A percentile compares a stretch with the other conserved stretches of the same genome.
Evolutionary conservation across 2,888 invertebrate genomes (phyloP).

Genomic region (Drosophila colorata): DNA sequence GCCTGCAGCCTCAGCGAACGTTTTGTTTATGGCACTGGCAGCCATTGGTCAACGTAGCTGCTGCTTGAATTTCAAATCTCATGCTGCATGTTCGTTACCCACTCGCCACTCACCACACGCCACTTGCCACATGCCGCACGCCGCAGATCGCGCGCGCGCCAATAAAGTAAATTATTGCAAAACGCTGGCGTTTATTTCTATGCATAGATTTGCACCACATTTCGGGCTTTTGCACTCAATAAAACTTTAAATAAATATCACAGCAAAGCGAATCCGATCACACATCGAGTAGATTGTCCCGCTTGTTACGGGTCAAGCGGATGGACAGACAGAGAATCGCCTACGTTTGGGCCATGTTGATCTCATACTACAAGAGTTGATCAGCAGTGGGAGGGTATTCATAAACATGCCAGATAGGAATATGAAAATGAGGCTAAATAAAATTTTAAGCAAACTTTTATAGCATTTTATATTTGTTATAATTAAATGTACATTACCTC

Average conservation of each 20-base stretch:
- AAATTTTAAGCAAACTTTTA: neutral
- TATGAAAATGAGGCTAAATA: neutral
- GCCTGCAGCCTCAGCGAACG: constrained; percentile 53
- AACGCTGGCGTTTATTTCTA: constrained; percentile 57
- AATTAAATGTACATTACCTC: too few species aligned
- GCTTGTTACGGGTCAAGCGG: constrained; percentile 21
- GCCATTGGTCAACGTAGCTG: constrained; percentile 71
- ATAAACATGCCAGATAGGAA: neutral
- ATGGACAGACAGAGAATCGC: constrained; percentile 3
- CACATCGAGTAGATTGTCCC: constrained; percentile 23
- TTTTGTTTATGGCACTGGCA: constrained; percentile 78
- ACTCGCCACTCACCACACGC: constrained; percentile 35
- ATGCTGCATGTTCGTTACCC: constrained; percentile 56
- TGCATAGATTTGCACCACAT: constrained; percentile 75
- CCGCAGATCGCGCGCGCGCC: constrained; percentile 2
- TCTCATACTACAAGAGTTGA: neutral
- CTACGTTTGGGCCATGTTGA: constrained; percentile 13
- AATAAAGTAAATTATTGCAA: constrained; percentile 76
- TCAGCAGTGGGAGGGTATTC: neutral
- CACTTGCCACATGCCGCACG: constrained; percentile 1
- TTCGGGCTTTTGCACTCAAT: constrained; percentile 70
- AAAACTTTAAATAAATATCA: constrained; percentile 60
- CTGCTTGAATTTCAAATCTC: constrained; percentile 79
- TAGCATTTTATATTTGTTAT: too few species aligned
- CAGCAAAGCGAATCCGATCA: constrained; percentile 41